phyloP scores from a whole-genome alignment of 2,797 vertebrate species.

The Chloroceryle amazona region DNA sequence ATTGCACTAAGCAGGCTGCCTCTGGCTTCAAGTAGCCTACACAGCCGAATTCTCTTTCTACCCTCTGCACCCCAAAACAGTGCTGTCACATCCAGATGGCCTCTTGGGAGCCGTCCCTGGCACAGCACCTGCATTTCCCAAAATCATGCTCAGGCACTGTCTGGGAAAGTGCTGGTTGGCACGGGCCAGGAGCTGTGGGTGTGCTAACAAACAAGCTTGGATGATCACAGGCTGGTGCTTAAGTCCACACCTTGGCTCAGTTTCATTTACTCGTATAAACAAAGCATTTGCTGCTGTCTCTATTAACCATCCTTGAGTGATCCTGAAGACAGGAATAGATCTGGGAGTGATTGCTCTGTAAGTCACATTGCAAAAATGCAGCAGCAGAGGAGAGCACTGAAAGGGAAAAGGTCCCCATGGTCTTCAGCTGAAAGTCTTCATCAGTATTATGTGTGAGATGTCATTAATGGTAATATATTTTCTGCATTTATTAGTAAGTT shows the following conservation, averaged over 20 bases:
- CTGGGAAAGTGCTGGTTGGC: constrained; percentile 42
- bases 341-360: neutral
- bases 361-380: neutral
- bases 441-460: neutral
- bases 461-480: neutral
- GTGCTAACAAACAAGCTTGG: constrained; percentile 40
- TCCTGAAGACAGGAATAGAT: neutral
- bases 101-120: neutral
- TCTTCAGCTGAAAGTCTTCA: neutral
- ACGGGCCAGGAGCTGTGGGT: neutral
- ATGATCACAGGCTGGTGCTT: constrained; percentile 7
- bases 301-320: neutral
- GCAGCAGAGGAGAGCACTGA: neutral
- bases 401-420: accelerated
- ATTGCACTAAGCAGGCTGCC: neutral
- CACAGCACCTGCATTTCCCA: neutral
- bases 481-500: neutral
- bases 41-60: neutral
- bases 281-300: neutral
- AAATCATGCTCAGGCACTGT: neutral
- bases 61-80: neutral
- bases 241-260: constrained; percentile 24
- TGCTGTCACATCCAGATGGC: neutral
- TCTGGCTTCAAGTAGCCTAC: neutral
- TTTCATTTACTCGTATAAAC: constrained; percentile 36